phyloP scores from a whole-genome alignment of 2,888 invertebrate species.

The Diaprepes abbreviatus region DNA sequence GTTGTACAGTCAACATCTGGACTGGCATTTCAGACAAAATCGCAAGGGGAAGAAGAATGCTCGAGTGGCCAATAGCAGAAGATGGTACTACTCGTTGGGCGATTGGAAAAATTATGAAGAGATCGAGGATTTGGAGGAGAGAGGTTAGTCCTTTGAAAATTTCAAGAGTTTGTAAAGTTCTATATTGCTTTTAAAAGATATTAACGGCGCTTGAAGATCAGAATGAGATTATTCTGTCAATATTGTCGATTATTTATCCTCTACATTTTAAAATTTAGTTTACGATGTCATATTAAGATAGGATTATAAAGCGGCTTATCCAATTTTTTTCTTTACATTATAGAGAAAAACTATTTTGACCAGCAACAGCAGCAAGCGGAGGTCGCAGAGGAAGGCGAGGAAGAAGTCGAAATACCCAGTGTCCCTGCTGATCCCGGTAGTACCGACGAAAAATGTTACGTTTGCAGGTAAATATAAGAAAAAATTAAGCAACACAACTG shows the following conservation, averaged over 20 bases:
- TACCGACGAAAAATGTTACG: conserved; percentile 70
- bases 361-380: conserved; percentile 73
- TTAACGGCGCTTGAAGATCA: too few species aligned
- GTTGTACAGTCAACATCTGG: conserved; percentile 94
- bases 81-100: conserved; percentile 90
- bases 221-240: too few species aligned
- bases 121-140: conserved; percentile 90
- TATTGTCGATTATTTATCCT: too few species aligned
- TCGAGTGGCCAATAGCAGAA: conserved; percentile 84
- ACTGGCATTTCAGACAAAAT: conserved; percentile 99
- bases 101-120: conserved; percentile 97
- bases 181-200: too few species aligned
- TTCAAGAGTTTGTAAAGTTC: too few species aligned
- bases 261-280: too few species aligned
- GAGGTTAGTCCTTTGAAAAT: too few species aligned
- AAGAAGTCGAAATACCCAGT: conserved; percentile 76
- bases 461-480: conserved; percentile 36
- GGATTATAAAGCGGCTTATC: too few species aligned
- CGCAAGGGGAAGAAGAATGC: conserved; percentile 88
- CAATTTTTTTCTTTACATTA: conserved; percentile 46
- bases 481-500: too few species aligned
- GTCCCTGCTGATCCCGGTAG: conserved; percentile 79
- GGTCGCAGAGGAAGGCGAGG: conserved; percentile 73
- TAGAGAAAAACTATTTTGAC: conserved; percentile 92
- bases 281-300: too few species aligned